phyloP scores from a whole-genome alignment of 2,797 vertebrate species.

The Poeciliopsis paucimaculata region DNA sequence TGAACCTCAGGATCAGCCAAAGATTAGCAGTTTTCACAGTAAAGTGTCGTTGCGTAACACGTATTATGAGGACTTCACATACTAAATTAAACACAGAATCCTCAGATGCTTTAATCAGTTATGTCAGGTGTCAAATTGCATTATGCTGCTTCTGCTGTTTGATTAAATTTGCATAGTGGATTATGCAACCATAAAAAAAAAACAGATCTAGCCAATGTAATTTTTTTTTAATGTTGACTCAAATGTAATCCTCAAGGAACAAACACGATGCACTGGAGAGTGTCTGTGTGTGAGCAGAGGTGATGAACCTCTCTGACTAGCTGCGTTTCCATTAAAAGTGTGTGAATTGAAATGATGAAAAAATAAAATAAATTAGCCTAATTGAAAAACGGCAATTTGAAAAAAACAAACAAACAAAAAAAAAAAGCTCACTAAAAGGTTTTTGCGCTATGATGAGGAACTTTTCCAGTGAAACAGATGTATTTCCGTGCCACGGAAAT shows the following conservation, averaged over 20 bases:
- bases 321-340: neutral
- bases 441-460: no score
- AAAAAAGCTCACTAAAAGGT: no score
- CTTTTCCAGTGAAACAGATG: no score
- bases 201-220: conserved; percentile 3
- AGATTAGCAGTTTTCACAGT: neutral
- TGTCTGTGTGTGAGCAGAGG: conserved; percentile 9
- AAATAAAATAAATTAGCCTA: no score
- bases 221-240: conserved; percentile 8
- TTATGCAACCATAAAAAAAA: neutral
- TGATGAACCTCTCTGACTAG: conserved; percentile 18
- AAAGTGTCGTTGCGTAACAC: neutral
- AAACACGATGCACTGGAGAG: conserved; percentile 12
- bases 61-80: neutral
- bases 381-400: no score
- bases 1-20: conserved; percentile 14
- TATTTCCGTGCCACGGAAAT: no score
- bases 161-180: conserved; percentile 6
- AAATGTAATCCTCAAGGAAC: neutral
- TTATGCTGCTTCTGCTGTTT: neutral
- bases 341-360: no score
- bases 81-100: neutral
- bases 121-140: conserved; percentile 8
- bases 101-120: neutral
- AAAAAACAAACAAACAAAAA: no score